These are phyloP conservation scores for Syrrhaptes paradoxus DNA, from an alignment of 2,113 vertebrate genomes.

Conservation along the genomic window DNA sequence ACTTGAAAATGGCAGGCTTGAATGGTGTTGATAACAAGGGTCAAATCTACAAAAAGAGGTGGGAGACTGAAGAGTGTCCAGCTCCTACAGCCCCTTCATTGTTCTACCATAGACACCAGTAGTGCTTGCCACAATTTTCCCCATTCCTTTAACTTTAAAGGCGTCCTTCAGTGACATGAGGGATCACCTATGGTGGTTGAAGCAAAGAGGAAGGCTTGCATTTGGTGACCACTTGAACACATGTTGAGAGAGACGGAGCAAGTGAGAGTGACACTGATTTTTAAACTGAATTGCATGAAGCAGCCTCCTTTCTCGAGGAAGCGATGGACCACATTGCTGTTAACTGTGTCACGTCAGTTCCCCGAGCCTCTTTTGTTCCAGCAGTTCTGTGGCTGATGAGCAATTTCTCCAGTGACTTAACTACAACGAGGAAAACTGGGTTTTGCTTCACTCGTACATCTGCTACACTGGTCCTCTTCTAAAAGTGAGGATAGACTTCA, in stretches of 20 bases:
- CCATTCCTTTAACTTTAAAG: neutral
- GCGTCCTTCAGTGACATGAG: neutral
- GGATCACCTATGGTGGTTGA: neutral
- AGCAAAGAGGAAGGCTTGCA: neutral
- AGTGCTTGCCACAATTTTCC: neutral
- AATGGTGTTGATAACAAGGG: neutral
- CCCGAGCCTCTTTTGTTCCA: neutral
- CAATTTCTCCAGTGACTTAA: neutral
- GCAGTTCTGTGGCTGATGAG: neutral
- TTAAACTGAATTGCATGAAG: neutral
- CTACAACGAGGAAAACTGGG: neutral
- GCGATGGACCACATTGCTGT: neutral
- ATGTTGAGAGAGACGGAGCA: neutral
- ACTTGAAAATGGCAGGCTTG: neutral
- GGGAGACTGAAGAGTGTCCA: neutral
- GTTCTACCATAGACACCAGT: neutral
- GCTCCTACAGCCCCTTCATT: neutral
- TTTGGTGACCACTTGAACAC: neutral
- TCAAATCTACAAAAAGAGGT: neutral
- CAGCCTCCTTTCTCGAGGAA: neutral
- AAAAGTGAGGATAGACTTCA: neutral
- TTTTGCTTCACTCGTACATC: neutral
- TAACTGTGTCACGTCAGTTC: neutral
- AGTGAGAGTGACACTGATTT: neutral
- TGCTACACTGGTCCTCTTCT: neutral